Evolutionary conservation across 1,140 invertebrate species (phyloP).

Genomic region (Euborellia annulipes): DNA sequence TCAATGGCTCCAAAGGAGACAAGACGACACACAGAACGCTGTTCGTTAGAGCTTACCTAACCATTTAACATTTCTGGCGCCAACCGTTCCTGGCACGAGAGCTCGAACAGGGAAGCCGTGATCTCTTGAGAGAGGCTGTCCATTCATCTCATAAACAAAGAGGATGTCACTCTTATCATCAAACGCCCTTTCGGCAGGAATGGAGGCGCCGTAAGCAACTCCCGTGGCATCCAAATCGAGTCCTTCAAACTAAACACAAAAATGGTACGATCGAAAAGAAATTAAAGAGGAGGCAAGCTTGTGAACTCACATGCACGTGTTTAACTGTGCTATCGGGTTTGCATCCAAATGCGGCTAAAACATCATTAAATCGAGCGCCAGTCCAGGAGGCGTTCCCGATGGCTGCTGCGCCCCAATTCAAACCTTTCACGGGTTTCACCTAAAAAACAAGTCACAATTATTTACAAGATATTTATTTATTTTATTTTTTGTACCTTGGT

Average conservation of each 20-base stretch:
- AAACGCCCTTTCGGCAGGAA: constrained; percentile 73
- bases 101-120: constrained; percentile 85
- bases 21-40: too few relatives aligned
- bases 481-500: constrained; percentile 48
- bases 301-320: constrained; percentile 53
- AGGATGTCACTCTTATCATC: constrained; percentile 66
- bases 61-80: constrained; percentile 75
- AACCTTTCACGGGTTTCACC: constrained; percentile 37
- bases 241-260: constrained; percentile 57
- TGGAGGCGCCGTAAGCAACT: constrained; percentile 67
- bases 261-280: too few relatives aligned
- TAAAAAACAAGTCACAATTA: too few relatives aligned
- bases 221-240: constrained; percentile 69
- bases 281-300: too few relatives aligned
- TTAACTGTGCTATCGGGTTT: constrained; percentile 41
- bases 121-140: constrained; percentile 61
- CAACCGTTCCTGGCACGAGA: constrained; percentile 78
- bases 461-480: too few relatives aligned
- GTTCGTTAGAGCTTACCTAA: constrained; percentile 42
- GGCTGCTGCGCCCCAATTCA: constrained; percentile 79
- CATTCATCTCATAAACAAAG: constrained; percentile 96
- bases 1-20: too few relatives aligned
- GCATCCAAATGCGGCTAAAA: constrained; percentile 48
- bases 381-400: constrained; percentile 90
- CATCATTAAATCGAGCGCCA: constrained; percentile 64